Conservation (phyloP, 2,113 vertebrate genomes). For the Brevimyrus niger region DNA sequence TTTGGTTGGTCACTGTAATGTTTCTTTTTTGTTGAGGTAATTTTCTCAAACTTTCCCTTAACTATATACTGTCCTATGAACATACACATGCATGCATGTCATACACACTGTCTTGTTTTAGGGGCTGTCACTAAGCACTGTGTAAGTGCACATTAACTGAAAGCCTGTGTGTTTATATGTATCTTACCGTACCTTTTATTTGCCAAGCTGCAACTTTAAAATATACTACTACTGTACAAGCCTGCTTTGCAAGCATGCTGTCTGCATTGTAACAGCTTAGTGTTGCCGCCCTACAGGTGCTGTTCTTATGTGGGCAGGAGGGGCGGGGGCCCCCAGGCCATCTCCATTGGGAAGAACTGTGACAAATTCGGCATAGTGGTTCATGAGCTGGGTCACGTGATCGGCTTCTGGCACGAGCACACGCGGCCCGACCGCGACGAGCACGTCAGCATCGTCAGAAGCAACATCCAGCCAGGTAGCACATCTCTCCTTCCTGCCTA, state of each 20-base stretch:
- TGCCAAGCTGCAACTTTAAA: background rate
- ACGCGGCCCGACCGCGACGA: conserved; percentile 46
- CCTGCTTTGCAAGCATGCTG: background rate
- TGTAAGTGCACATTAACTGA: background rate
- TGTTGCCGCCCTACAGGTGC: conserved; percentile 37
- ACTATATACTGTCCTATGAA: background rate
- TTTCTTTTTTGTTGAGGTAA: background rate
- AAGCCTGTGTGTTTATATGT: background rate
- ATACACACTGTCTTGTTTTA: background rate
- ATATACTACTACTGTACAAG: background rate
- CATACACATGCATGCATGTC: background rate
- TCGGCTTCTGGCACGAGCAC: conserved; percentile 54
- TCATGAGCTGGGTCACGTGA: conserved; percentile 50
- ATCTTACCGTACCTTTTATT: background rate
- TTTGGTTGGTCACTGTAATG: background rate
- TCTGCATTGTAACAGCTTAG: background rate
- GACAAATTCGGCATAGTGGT: conserved; percentile 54
- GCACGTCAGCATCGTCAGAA: conserved; percentile 47
- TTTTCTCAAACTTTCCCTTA: background rate
- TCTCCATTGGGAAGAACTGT: conserved; percentile 52
- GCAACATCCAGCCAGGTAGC: conserved; percentile 49
- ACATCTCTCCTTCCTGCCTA: background rate
- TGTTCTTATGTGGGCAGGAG: conserved; percentile 45
- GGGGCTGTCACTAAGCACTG: background rate
- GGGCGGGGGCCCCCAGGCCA: conserved; percentile 45